Base-by-base conservation (phyloP, 1,140 invertebrate species). In the Latrodectus geometricus region DNA sequence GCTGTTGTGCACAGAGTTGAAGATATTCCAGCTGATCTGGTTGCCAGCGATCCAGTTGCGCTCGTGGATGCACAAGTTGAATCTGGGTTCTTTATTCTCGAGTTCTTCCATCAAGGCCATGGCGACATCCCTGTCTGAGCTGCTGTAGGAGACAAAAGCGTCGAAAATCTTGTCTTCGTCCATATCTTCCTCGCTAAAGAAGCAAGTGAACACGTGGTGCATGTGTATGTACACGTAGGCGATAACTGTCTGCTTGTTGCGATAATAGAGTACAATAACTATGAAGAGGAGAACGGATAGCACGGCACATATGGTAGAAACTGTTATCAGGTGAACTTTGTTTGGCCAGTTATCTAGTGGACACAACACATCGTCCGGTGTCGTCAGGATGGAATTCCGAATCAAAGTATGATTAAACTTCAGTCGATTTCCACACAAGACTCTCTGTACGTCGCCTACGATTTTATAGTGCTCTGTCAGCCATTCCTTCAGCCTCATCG, bases 61-160 rank as follows among this genome's bases (percentile, higher is more conserved):
- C 86, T 94, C 94, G 90, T 97, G 96, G 8, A 98, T 89, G 89
- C 96, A 97, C 0, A 93, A 87, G 54, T 89, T 89, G 88, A 91
- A 92, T 49, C 89, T 87, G 0, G 91, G 91, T 0, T 91, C 90
- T 14, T 89, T 87, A 5, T 88, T 56, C 89, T 92, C 93, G 50
- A 97, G 90, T 69, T 93, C 92, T 0, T 94, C 91, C 61, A 96
- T 92, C 23, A 97, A 90, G 73, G 94, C 91, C 17, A 91, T 88
- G 0, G 94, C 90, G 0, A 97, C 94, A 90, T 93, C 92, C 81
- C 95, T 94, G 90, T 98, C 97, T 89, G 91, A 88, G 89, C 96
- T 94, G 0, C 96, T 95, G 90, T 95, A 97, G 86, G 96, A 96
- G 65, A 98, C 93, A 90, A 97, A 98, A 0, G 95, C 96, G 89